These are phyloP conservation scores for Bombus confusus DNA, from an alignment of 1,140 invertebrate species.

Conservation along the genomic window DNA sequence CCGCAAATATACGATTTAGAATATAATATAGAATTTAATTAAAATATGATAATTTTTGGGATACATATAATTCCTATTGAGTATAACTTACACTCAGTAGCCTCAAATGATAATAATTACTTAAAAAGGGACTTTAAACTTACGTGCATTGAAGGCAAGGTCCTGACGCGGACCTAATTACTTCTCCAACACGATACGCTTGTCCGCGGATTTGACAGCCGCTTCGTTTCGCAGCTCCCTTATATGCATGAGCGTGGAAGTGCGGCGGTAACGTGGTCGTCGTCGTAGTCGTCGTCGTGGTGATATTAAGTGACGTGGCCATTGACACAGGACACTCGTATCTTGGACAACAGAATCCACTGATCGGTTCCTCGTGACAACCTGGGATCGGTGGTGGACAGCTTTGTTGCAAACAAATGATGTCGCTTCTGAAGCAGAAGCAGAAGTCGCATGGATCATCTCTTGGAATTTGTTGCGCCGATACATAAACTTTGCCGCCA, in stretches of 20 bases:
- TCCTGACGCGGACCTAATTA: constrained; percentile 91
- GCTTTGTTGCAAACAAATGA: constrained; percentile 96
- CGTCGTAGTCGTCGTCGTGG: constrained; percentile 92
- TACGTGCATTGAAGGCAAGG: constrained; percentile 96
- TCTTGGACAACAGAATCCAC: constrained; percentile 96
- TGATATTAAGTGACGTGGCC: constrained; percentile 89
- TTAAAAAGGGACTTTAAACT: constrained; percentile 80
- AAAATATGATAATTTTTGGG: too few species aligned
- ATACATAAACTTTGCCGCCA: constrained; percentile 95
- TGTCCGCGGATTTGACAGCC: constrained; percentile 93
- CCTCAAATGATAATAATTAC: too few species aligned
- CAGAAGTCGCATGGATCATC: constrained; percentile 98
- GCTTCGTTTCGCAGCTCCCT: constrained; percentile 87
- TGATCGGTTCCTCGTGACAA: constrained; percentile 95
- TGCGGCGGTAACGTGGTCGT: constrained; percentile 93
- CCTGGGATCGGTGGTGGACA: constrained; percentile 96
- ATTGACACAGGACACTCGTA: constrained; percentile 96
- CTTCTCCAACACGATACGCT: constrained; percentile 92
- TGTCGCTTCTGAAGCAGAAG: constrained; percentile 98
- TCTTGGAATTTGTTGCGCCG: constrained; percentile 96
- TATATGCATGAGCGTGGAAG: constrained; percentile 90
- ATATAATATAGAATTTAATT: too few species aligned
- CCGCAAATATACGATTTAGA: too few species aligned
- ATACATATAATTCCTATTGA: too few species aligned
- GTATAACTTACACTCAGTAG: too few species aligned